phyloP scores from a whole-genome alignment of 2,797 vertebrate genomes.

The Pseudochirops corinnae region DNA sequence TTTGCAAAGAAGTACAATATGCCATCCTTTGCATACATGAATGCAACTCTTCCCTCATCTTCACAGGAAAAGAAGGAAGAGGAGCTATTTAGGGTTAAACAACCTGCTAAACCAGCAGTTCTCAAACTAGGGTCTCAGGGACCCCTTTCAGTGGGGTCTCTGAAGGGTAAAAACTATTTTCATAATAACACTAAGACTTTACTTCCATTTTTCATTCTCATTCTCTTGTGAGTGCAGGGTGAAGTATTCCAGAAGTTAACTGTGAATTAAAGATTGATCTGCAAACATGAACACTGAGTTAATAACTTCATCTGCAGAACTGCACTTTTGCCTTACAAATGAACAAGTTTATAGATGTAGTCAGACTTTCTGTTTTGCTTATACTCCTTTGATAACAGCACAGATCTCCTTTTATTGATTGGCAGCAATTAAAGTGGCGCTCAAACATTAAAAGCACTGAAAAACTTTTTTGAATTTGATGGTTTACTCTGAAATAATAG shows the following conservation, averaged over 20 bases:
- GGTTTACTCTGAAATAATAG: neutral
- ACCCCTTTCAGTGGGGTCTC: neutral
- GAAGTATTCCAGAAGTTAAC: neutral
- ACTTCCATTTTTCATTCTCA: neutral
- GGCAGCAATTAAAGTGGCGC: neutral
- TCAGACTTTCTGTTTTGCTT: neutral
- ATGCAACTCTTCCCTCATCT: neutral
- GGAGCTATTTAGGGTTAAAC: neutral
- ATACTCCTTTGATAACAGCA: neutral
- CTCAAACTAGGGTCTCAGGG: neutral
- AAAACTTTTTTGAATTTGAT: neutral
- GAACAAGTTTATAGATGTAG: neutral
- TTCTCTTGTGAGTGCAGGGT: neutral
- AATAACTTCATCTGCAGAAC: neutral
- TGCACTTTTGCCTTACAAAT: neutral
- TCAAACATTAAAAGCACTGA: neutral
- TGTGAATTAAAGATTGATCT: neutral
- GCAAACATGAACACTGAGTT: neutral
- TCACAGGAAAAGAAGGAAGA: neutral
- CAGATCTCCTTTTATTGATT: neutral
- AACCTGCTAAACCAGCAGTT: neutral
- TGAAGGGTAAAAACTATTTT: neutral
- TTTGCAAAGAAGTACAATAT: neutral
- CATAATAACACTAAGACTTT: neutral
- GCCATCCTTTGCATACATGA: neutral